Base-by-base conservation (phyloP, 1,140 invertebrate genomes). In the Temnothorax longispinosus region DNA sequence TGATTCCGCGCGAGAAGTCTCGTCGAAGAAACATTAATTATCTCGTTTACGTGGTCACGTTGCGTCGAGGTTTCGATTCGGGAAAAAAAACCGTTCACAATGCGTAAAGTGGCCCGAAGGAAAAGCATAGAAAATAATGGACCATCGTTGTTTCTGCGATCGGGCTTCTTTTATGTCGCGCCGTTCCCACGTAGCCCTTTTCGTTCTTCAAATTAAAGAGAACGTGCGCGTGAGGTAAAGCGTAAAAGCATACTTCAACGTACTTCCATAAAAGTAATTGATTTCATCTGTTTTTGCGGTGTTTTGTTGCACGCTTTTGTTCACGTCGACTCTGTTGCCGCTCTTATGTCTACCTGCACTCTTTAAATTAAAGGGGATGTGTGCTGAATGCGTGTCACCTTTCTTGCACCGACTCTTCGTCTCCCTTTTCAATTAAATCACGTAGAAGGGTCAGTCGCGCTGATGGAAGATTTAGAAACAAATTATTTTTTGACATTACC, bases 341-440 rank as follows among this genome's bases (percentile, higher is more conserved):
- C 65, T 52, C 77, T 81, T 72, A 54, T 62, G n/a, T 86, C 47
- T 18, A 35, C 18, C 47, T 11, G 41, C 56, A 44, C 54, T 62
- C 64, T 84, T 75, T 84, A 84, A 84, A 84, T 75, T 84, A 84
- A 84, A 84, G 80, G 54, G 80, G 69, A 84, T 84, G 69, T 75
- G 54, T 32, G 41, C 67, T 60, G 67, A 60, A 74, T 82, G 38
- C 74, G 60, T 54, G 82, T 64, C 74, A 78, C 21, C 32, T 65
- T 54, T 54, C 50, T 56, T 56, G 27, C 18, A 35, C 44, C 32
- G 5, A 8, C 11, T 11, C n/a, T 50, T 41, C 35, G n/a, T 47
- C 3, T 18, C 35, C n/a, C 38, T 65, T 21, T 58, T 65, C 67
- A 52, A 80, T 75, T 87, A 87, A 74, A 85, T 88, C 52, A 60